Base-by-base conservation (phyloP, 2,888 invertebrate species). In the Diploptera punctata region DNA sequence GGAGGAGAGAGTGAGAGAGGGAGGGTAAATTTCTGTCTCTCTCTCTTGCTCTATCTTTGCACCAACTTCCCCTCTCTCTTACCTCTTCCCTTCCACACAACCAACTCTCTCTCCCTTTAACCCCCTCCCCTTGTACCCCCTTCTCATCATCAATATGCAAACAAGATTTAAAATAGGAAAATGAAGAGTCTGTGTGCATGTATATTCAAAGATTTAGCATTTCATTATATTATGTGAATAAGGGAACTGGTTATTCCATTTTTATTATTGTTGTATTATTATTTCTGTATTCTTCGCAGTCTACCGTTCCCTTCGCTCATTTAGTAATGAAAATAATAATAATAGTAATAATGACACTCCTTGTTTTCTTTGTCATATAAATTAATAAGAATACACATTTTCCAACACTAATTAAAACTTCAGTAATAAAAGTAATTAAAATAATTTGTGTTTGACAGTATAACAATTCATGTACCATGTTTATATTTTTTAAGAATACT, bases 11-110 rank as follows among this genome's bases (percentile, higher is more conserved):
- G n/a, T n/a, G n/a, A n/a, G n/a, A n/a, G n/a, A n/a, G n/a, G n/a
- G n/a, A n/a, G n/a, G n/a, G n/a, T n/a, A n/a, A n/a, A n/a, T n/a
- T n/a, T n/a, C 13, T 10, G 76, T 76, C 76, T 78, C 75, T 76
- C 75, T 82, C 84, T 85, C 85, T 85, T 85, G 87, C 88, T 87
- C 87, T 88, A 87, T 87, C 88, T 87, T 87, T 87, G 87, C 86
- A 87, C 87, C 71, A 86, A 85, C 84, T 83, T 84, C 74, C 84
- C 84, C 85, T 85, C 83, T n/a, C n/a, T n/a, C 83, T 83, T 85
- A 54, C 68, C 65, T 43, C 65, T 44, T 43, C 65, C 43, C 65
- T 65, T 65, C 65, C 65, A 61, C 61, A 33, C 49, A 49, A 49
- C 49, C 18, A 61, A 85, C 85, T 84, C 83, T 84, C 84, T 84